Conservation (phyloP, 2,888 invertebrate genomes). For the Apamea epomidion region DNA sequence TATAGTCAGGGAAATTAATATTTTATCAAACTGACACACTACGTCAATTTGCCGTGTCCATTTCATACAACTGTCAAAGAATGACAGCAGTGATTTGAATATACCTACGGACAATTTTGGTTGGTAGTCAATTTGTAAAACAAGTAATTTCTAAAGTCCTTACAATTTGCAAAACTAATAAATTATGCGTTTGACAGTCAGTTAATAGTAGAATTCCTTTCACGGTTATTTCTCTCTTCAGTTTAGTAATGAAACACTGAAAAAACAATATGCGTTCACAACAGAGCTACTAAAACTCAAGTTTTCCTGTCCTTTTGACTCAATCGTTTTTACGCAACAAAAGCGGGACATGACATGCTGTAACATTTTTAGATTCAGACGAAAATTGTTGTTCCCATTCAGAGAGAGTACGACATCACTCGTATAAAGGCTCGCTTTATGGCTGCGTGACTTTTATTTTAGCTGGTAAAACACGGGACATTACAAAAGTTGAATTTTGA, state of each 20-base stretch:
- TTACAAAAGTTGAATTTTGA: constrained; percentile 16
- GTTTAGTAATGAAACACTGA: not conserved
- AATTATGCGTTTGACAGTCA: not conserved
- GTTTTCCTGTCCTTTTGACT: not conserved
- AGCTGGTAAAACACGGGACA: constrained; percentile 1
- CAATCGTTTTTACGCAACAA: constrained; percentile 29
- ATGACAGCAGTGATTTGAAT: no score
- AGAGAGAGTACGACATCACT: constrained; percentile 34
- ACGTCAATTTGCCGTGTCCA: no score
- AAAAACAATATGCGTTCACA: constrained; percentile 6
- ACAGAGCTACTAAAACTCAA: constrained; percentile 7
- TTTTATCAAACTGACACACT: no score
- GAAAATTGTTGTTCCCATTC: constrained; percentile 53
- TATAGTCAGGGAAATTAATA: no score
- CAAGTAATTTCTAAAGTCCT: no score
- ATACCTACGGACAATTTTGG: no score
- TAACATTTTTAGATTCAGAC: constrained; percentile 54
- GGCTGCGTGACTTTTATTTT: constrained; percentile 38
- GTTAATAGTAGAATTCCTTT: not conserved
- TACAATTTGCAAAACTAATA: no score
- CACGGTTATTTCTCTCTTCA: not conserved
- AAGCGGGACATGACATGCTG: constrained; percentile 21
- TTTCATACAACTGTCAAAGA: no score
- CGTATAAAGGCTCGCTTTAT: constrained; percentile 48
- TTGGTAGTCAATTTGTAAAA: no score